These are phyloP conservation scores for Aptenodytes forsteri DNA, from an alignment of 2,113 vertebrate genomes.

Conservation along the genomic window DNA sequence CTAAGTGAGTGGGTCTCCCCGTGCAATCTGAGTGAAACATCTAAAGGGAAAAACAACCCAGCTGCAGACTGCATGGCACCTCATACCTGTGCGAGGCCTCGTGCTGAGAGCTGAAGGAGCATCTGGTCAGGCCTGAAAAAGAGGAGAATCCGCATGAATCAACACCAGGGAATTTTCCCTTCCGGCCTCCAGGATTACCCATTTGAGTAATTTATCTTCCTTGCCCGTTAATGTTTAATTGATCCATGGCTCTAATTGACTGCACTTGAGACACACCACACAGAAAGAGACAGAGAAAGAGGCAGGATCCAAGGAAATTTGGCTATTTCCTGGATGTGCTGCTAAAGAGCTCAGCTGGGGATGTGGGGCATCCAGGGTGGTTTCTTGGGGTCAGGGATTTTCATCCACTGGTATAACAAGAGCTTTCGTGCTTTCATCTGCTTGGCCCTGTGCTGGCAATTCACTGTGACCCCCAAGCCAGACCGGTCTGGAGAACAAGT, in stretches of 20 bases:
- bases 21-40: neutral
- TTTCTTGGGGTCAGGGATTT: neutral
- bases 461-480: neutral
- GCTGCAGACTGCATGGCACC: neutral
- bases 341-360: rapidly evolving
- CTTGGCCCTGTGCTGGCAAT: neutral
- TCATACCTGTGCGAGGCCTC: neutral
- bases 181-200: neutral
- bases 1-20: rapidly evolving
- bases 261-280: neutral
- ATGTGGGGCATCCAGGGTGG: rapidly evolving
- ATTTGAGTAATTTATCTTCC: neutral
- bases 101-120: neutral
- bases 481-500: too few species aligned
- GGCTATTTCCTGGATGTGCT: neutral
- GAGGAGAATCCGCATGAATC: neutral
- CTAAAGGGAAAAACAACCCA: neutral
- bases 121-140: neutral
- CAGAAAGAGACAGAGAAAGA: neutral
- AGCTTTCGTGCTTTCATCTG: rapidly evolving
- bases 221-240: neutral
- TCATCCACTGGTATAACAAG: neutral
- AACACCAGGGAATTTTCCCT: neutral
- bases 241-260: neutral
- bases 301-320: neutral